Conservation (phyloP, 2,797 vertebrate genomes). For the Tympanoctomys barrerae region DNA sequence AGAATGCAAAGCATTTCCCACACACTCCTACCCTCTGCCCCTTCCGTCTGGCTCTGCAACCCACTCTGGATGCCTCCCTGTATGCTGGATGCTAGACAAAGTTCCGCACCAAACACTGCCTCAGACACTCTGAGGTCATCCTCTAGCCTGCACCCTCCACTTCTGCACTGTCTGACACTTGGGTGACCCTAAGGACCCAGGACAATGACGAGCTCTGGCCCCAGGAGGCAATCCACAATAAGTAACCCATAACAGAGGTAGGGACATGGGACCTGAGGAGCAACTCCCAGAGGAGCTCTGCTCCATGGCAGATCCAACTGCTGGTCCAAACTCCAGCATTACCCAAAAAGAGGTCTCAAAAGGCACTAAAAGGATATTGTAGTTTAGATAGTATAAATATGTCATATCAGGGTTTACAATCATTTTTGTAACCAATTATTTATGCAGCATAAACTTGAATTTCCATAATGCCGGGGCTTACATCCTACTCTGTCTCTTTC, state of each 20-base stretch:
- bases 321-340: not conserved
- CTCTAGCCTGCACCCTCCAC: not conserved
- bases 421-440: not conserved
- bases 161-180: not conserved
- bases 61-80: not conserved
- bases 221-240: not conserved
- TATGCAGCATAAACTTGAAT: not conserved
- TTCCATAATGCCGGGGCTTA: not conserved
- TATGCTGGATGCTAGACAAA: not conserved
- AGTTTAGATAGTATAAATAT: not conserved
- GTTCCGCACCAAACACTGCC: not conserved
- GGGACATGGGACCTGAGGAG: not conserved
- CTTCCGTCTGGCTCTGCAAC: not conserved
- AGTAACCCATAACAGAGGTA: not conserved
- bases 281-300: not conserved
- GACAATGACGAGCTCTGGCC: not conserved
- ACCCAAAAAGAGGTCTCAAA: not conserved
- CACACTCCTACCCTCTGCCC: not conserved
- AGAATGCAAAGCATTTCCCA: not conserved
- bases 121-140: not conserved
- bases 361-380: slow-evolving; percentile 14
- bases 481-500: not conserved
- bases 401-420: not conserved
- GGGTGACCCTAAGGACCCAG: not conserved
- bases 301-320: not conserved